Evolutionary conservation across 2,113 vertebrate genomes (phyloP).

Genomic region (Hymenochirus boettgeri): DNA sequence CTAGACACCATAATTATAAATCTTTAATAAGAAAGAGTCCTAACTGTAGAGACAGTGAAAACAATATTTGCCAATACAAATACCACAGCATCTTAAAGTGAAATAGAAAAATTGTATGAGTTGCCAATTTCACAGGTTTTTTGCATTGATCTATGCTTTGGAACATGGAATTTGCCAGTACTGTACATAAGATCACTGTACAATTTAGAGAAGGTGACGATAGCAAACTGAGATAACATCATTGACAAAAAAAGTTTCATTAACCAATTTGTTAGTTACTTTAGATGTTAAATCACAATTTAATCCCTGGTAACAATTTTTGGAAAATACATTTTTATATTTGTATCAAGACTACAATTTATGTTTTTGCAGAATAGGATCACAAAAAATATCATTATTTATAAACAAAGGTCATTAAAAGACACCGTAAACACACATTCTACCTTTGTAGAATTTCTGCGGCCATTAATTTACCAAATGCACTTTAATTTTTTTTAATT

Average conservation of each 20-base stretch:
- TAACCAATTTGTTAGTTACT: constrained; percentile 42
- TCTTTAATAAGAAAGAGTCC: constrained; percentile 46
- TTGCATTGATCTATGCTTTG: constrained; percentile 32
- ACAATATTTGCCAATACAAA: constrained; percentile 42
- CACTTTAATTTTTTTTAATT: too few relatives aligned
- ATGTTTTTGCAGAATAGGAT: background rate
- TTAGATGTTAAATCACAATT: constrained; percentile 43
- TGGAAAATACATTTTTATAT: background rate
- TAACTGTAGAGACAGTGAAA: constrained; percentile 40
- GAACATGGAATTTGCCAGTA: constrained; percentile 35
- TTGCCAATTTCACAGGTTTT: constrained; percentile 42
- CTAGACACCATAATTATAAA: too few relatives aligned
- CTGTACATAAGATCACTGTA: constrained; percentile 48
- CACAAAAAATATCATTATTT: background rate
- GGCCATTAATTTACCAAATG: too few relatives aligned
- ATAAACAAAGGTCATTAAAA: background rate
- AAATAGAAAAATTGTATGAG: constrained; percentile 49
- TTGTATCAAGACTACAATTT: background rate
- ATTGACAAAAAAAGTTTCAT: constrained; percentile 35
- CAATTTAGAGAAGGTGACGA: constrained; percentile 45
- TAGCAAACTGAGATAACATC: constrained; percentile 7
- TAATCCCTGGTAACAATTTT: constrained; percentile 39
- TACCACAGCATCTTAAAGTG: constrained; percentile 40
- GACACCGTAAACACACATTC: too few relatives aligned
- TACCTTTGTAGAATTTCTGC: too few relatives aligned